phyloP scores from a whole-genome alignment of 2,888 invertebrate species.

The Torymus tubicola region DNA sequence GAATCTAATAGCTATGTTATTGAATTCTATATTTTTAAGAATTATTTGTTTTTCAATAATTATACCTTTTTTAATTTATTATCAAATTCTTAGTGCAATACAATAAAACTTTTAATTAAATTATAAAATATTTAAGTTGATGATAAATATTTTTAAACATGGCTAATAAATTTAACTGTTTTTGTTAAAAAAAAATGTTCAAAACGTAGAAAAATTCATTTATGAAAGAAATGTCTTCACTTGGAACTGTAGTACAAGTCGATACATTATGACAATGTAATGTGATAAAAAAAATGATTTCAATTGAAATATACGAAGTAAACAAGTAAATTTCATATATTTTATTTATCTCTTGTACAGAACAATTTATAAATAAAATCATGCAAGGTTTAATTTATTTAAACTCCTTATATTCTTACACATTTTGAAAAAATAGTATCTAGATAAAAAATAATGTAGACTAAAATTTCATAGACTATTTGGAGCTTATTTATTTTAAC shows the following conservation, averaged over 20 bases:
- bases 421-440: too few relatives aligned
- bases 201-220: conserved; percentile 52
- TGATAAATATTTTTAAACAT: conserved; percentile 16
- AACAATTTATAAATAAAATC: too few relatives aligned
- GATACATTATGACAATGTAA: conserved; percentile 56
- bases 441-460: too few relatives aligned
- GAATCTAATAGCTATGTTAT: conserved; percentile 46
- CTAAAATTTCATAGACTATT: too few relatives aligned
- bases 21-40: conserved; percentile 6
- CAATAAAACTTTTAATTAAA: neutral
- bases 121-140: conserved; percentile 10
- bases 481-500: too few relatives aligned
- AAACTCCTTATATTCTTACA: too few relatives aligned
- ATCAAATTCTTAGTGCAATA: conserved; percentile 16
- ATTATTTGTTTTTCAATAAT: conserved; percentile 21
- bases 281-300: conserved; percentile 56
- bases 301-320: conserved; percentile 52
- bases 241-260: conserved; percentile 58
- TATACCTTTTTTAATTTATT: neutral
- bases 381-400: too few relatives aligned
- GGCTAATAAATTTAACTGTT: conserved; percentile 54
- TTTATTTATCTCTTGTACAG: conserved; percentile 4
- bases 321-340: conserved; percentile 11
- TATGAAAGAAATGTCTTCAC: conserved; percentile 54
- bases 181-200: conserved; percentile 49